These are phyloP conservation scores for Arbacia lixula DNA, from an alignment of 53 echinoderm and acorn worm genomes.

Conservation along the genomic window DNA sequence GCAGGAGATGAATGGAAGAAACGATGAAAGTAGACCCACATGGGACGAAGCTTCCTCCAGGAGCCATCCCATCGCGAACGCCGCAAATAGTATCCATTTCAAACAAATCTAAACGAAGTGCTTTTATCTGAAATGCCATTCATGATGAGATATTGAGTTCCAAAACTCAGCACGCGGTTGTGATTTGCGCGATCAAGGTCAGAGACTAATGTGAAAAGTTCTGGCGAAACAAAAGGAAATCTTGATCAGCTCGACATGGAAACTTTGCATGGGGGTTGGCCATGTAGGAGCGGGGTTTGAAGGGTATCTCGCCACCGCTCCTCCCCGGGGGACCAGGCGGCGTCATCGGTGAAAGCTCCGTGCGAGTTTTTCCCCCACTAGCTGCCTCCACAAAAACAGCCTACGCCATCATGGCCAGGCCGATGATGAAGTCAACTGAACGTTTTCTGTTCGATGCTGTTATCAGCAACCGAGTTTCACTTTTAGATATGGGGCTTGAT, in stretches of 20 bases:
- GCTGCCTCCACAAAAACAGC: no score
- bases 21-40: no score
- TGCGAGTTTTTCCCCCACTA: no score
- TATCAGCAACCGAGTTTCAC: no score
- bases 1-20: no score
- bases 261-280: conserved; percentile 16
- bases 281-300: not conserved
- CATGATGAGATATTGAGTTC: conserved; percentile 31
- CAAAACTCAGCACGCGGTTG: conserved; percentile 32
- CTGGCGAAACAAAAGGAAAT: conserved; percentile 23
- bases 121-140: conserved; percentile 45
- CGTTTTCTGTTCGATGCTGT: no score
- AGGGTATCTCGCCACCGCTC: conserved; percentile 29
- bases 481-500: no score
- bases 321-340: conserved; percentile 22
- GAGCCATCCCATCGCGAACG: conserved; percentile 7
- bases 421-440: no score
- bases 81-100: conserved; percentile 10
- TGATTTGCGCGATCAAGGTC: conserved; percentile 51
- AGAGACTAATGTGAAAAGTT: conserved; percentile 19
- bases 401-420: no score
- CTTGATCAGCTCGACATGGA: conserved; percentile 40
- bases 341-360: conserved; percentile 9
- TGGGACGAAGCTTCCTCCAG: no score
- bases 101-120: conserved; percentile 28